Evolutionary conservation across 2,113 vertebrate species (phyloP).

Genomic region (Hystrix brachyura): DNA sequence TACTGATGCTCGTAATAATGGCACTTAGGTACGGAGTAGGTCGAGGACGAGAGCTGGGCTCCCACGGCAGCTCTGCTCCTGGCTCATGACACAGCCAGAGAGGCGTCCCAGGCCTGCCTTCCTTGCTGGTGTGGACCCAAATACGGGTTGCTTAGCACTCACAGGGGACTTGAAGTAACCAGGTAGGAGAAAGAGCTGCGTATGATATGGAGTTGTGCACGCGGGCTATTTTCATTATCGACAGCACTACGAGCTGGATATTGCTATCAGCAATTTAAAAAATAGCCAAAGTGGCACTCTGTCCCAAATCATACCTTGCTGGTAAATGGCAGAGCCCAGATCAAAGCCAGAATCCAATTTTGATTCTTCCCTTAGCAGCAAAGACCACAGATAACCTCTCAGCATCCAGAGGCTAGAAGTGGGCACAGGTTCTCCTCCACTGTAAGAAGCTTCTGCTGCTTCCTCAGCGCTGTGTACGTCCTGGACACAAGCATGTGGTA

Average conservation of each 20-base stretch:
- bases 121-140: not conserved
- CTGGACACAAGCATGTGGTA: not conserved
- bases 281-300: not conserved
- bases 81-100: not conserved
- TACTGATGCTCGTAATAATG: not conserved
- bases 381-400: not conserved
- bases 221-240: not conserved
- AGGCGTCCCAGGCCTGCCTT: not conserved
- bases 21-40: not conserved
- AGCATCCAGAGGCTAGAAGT: not conserved
- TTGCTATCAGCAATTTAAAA: not conserved
- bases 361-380: not conserved
- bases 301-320: not conserved
- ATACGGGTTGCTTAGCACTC: too few species aligned
- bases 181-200: not conserved
- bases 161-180: not conserved
- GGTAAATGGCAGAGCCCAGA: not conserved
- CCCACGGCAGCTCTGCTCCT: not conserved
- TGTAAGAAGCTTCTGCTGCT: not conserved
- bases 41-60: not conserved
- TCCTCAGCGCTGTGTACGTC: not conserved
- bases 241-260: not conserved
- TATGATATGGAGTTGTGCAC: not conserved
- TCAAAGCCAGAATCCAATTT: not conserved
- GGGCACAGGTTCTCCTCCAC: not conserved